A percentile compares a stretch with the other conserved stretches of the same genome.
phyloP scores from a whole-genome alignment of 2,888 invertebrate genomes.

The Plutella xylostella region DNA sequence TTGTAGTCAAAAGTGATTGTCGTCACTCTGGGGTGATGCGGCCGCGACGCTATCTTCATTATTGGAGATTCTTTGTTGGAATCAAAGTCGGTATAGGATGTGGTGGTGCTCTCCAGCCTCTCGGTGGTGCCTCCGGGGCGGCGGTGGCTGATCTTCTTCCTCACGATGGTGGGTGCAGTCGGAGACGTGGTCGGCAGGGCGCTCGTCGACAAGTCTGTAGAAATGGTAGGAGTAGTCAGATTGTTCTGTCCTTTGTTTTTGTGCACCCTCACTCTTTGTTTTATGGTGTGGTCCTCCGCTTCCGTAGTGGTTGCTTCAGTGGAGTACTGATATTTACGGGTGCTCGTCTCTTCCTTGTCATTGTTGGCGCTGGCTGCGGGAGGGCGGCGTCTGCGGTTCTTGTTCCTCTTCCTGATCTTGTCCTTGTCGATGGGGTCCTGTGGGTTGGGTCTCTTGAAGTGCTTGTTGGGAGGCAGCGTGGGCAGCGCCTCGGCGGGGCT shows the following conservation, averaged over 20 bases:
- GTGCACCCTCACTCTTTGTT: slow-evolving; percentile 44
- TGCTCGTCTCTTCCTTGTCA: slow-evolving; percentile 37
- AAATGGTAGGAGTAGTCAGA: slow-evolving; percentile 52
- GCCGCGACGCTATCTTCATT: slow-evolving; percentile 62
- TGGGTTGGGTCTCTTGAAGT: slow-evolving; percentile 52
- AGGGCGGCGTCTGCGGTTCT: slow-evolving; percentile 58
- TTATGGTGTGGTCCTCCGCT: slow-evolving; percentile 41
- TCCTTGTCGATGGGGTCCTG: slow-evolving; percentile 38
- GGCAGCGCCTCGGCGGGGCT: slow-evolving; percentile 47
- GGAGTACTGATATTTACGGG: slow-evolving; percentile 26
- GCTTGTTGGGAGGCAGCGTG: slow-evolving; percentile 55
- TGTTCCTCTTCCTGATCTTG: slow-evolving; percentile 51
- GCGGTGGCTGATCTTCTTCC: slow-evolving; percentile 49
- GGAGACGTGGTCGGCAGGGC: slow-evolving; percentile 57
- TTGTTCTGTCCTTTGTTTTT: slow-evolving; percentile 37
- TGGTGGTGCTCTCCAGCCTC: slow-evolving; percentile 47
- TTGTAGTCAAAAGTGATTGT: slow-evolving; percentile 33
- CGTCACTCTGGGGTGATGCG: slow-evolving; percentile 33
- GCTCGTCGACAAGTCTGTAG: slow-evolving; percentile 57
- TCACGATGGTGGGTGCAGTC: slow-evolving; percentile 50
- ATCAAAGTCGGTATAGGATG: slow-evolving; percentile 32
- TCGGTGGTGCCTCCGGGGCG: slow-evolving; percentile 40
- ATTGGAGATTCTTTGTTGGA: slow-evolving; percentile 52
- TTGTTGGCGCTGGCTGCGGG: slow-evolving; percentile 36
- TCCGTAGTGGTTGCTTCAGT: slow-evolving; percentile 36